These are phyloP conservation scores for Dastarcus helophoroides DNA, from an alignment of 2,888 invertebrate genomes.

Conservation along the genomic window DNA sequence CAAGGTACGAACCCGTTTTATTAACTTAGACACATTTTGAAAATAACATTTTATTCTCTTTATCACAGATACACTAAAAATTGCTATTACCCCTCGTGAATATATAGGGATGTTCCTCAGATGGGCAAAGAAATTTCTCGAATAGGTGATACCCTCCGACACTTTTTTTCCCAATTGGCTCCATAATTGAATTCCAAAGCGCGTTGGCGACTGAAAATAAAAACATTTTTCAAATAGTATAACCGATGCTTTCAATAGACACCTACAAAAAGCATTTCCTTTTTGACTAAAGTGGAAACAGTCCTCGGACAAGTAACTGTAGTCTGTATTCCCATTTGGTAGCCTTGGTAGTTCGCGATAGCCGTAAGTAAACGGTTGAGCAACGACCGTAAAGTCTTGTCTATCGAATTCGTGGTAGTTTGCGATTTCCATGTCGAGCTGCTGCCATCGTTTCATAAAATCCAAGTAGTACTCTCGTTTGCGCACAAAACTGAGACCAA, in stretches of 20 bases:
- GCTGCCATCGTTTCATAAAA: constrained; percentile 44
- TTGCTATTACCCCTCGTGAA: constrained; percentile 29
- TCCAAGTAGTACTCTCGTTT: constrained; percentile 31
- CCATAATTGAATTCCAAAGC: constrained; percentile 51
- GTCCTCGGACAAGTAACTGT: constrained; percentile 44
- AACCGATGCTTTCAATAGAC: constrained; percentile 5
- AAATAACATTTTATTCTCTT: too few relatives aligned
- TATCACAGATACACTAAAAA: too few relatives aligned
- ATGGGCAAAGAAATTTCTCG: constrained; percentile 39
- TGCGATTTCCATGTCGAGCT: constrained; percentile 41
- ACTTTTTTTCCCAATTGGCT: constrained; percentile 41
- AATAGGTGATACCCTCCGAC: constrained; percentile 20
- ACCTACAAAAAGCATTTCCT: constrained; percentile 43
- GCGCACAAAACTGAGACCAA: constrained; percentile 16
- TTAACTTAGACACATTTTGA: too few relatives aligned
- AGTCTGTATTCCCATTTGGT: constrained; percentile 37
- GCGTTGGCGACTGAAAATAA: constrained; percentile 40
- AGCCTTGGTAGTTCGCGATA: constrained; percentile 35
- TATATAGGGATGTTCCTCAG: constrained; percentile 38
- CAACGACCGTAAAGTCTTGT: constrained; percentile 48
- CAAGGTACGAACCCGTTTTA: too few relatives aligned
- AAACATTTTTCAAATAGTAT: constrained; percentile 5
- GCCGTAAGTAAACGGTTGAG: constrained; percentile 40
- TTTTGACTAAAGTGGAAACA: constrained; percentile 55
- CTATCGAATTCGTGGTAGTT: constrained; percentile 35